These are phyloP conservation scores for Ormyrus labotus DNA, from an alignment of 2,888 invertebrate species.

Conservation along the genomic window DNA sequence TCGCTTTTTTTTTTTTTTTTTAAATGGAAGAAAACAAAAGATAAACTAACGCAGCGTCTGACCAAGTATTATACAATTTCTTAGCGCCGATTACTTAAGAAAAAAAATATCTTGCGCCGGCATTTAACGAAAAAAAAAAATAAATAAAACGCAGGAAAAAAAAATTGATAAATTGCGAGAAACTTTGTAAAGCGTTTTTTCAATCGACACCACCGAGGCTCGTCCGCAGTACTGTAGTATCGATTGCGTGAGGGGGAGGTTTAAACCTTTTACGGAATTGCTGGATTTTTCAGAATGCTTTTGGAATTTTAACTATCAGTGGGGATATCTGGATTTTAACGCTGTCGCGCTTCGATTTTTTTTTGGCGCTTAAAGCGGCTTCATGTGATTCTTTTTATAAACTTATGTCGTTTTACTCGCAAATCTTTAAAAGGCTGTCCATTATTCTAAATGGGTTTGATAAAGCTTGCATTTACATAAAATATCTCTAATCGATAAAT, in stretches of 20 bases:
- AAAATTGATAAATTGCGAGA: neutral
- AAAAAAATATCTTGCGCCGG: too few relatives aligned
- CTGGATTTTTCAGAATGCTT: neutral
- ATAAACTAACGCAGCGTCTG: constrained; percentile 4
- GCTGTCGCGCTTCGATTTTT: too few relatives aligned
- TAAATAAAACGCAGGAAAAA: neutral
- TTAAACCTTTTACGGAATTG: neutral
- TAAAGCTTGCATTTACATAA: too few relatives aligned
- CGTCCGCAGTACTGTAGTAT: neutral
- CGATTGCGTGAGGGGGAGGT: neutral
- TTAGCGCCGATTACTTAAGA: constrained; percentile 16
- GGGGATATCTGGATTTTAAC: too few relatives aligned
- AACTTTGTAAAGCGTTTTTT: constrained; percentile 25
- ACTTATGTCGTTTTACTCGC: too few relatives aligned
- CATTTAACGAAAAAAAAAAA: neutral
- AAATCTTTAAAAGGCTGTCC: too few relatives aligned
- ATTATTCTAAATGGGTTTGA: too few relatives aligned
- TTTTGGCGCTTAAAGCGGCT: too few relatives aligned
- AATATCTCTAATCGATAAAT: too few relatives aligned
- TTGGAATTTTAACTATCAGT: neutral
- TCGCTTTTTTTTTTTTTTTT: constrained; percentile 3
- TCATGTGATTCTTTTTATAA: too few relatives aligned
- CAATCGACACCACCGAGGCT: neutral
- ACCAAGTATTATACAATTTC: constrained; percentile 33
- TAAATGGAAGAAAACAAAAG: neutral